These are phyloP conservation scores for Creontiades dilutus DNA, from an alignment of 2,888 invertebrate species.

Conservation along the genomic window DNA sequence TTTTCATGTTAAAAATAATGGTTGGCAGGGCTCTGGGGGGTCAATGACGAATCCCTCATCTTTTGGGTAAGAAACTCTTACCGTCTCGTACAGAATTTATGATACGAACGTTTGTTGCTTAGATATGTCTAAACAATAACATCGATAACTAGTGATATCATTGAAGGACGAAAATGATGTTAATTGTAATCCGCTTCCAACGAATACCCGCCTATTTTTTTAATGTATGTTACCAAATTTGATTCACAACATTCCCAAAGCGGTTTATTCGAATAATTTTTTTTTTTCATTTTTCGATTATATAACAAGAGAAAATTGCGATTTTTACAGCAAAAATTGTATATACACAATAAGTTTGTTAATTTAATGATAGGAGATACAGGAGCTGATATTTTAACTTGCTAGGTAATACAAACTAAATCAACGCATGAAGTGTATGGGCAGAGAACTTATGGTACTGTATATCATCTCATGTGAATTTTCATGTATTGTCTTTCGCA, in stretches of 20 bases:
- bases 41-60: not conserved
- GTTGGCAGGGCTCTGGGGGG: slow-evolving; percentile 66
- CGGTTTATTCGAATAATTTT: not conserved
- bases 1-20: slow-evolving; percentile 17
- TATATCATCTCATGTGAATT: too few species aligned
- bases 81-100: not conserved
- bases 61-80: not conserved
- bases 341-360: not conserved
- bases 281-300: not conserved
- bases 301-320: not conserved
- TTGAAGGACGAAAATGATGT: not conserved
- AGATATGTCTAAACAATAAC: not conserved
- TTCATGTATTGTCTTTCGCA: too few species aligned
- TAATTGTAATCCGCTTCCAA: slow-evolving; percentile 32
- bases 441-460: too few species aligned
- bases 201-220: slow-evolving; percentile 57
- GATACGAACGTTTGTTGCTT: not conserved
- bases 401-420: too few species aligned
- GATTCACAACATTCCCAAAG: slow-evolving; percentile 61
- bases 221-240: slow-evolving; percentile 68
- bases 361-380: not conserved
- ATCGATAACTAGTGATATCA: not conserved
- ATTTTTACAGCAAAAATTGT: not conserved
- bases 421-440: too few species aligned
- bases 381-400: not conserved